Conservation (phyloP, 2,888 invertebrate genomes). For the Gonocerus acuteangulatus region DNA sequence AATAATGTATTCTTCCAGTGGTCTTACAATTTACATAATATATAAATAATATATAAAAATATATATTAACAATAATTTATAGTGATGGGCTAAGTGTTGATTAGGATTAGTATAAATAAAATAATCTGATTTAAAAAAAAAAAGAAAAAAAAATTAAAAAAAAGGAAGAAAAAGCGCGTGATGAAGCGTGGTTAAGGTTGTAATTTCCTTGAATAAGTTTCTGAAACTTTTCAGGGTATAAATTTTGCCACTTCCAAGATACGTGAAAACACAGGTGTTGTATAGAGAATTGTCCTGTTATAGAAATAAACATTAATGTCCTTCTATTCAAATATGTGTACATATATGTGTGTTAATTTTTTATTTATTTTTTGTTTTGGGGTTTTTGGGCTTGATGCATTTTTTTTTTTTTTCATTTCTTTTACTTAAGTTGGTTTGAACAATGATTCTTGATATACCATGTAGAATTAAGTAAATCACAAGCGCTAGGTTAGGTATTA, state of each 20-base stretch:
- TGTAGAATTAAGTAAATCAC: constrained; percentile 26
- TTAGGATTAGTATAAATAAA: constrained; percentile 23
- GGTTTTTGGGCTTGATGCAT: constrained; percentile 20
- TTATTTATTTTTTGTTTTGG: constrained; percentile 19
- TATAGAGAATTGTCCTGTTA: constrained; percentile 20
- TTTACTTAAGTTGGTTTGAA: constrained; percentile 9
- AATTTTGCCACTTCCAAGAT: constrained; percentile 9
- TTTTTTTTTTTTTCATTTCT: constrained; percentile 4
- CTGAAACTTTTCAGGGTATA: constrained; percentile 5
- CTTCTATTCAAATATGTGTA: constrained; percentile 3
- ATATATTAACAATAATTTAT: constrained; percentile 32
- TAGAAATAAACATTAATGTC: constrained; percentile 8
- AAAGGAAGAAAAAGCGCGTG: constrained; percentile 1
- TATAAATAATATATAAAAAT: constrained; percentile 28
- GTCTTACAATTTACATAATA: constrained; percentile 31
- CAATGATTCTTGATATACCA: constrained; percentile 21
- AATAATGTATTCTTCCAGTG: constrained; percentile 36
- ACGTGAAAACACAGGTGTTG: constrained; percentile 15
- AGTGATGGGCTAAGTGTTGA: constrained; percentile 31
- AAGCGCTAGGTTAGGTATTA: constrained; percentile 13
- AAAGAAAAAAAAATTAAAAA: constrained; percentile 8
- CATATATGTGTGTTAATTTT: constrained; percentile 19
- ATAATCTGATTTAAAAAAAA: constrained; percentile 4
- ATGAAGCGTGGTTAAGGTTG: constrained; percentile 29
- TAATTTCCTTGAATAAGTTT: constrained; percentile 20